These are phyloP conservation scores for Apodemus sylvaticus DNA, from an alignment of 2,113 vertebrate genomes.

Conservation along the genomic window DNA sequence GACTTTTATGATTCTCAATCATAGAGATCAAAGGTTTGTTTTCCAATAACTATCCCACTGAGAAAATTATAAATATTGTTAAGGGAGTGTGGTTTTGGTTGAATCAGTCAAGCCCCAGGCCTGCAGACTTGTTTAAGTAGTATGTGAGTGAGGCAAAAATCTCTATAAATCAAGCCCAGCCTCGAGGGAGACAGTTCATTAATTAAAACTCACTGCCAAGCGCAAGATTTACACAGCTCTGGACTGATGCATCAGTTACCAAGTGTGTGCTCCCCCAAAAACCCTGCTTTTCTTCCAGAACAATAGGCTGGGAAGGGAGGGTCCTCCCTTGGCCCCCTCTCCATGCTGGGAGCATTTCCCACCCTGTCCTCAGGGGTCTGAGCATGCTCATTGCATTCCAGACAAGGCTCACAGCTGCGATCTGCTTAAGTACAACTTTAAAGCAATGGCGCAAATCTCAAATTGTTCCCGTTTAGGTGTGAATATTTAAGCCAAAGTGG, in stretches of 20 bases:
- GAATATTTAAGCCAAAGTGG: conserved; percentile 2
- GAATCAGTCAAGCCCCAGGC: conserved; percentile 18
- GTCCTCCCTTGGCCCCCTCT: conserved; percentile 1
- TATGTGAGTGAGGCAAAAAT: conserved; percentile 63
- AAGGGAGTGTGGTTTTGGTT: conserved; percentile 37
- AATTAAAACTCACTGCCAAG: conserved; percentile 65
- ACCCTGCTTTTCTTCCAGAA: conserved; percentile 20
- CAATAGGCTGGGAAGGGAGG: conserved; percentile 32
- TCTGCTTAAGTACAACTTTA: conserved; percentile 49
- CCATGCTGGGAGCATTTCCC: neutral
- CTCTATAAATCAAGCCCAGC: conserved; percentile 70
- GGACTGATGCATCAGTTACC: conserved; percentile 35
- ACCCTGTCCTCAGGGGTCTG: neutral
- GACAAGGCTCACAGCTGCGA: conserved; percentile 18
- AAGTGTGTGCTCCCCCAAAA: conserved; percentile 47
- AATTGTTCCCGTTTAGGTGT: conserved; percentile 19
- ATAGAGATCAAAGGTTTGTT: conserved; percentile 41
- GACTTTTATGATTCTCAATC: conserved; percentile 30
- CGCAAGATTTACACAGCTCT: conserved; percentile 55
- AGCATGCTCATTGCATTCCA: neutral
- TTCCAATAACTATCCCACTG: conserved; percentile 55
- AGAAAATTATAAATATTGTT: conserved; percentile 55
- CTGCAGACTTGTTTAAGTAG: conserved; percentile 59
- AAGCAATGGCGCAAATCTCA: conserved; percentile 28
- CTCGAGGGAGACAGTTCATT: conserved; percentile 57